Conservation (phyloP, 2,113 vertebrate species). For the Rhizomys pruinosus region DNA sequence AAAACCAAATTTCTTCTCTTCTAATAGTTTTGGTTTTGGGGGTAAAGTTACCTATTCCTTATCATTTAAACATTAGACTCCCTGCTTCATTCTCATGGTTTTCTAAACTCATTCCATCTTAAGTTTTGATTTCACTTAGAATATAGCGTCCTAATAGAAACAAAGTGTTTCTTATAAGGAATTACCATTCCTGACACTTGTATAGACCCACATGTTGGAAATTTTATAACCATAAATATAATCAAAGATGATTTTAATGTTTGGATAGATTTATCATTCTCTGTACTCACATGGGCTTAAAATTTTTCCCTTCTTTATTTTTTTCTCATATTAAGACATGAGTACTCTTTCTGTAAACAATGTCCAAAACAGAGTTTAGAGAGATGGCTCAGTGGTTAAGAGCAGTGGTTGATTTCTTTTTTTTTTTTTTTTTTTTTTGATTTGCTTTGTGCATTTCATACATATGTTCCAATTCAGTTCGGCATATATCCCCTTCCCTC, state of each 20-base stretch:
- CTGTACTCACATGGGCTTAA: neutral
- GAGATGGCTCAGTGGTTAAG: no score
- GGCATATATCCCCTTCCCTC: no score
- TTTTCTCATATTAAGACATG: neutral
- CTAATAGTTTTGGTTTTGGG: neutral
- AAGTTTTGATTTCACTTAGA: neutral
- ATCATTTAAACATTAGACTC: neutral
- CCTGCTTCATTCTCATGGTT: neutral
- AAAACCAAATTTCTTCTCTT: neutral
- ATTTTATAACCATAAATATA: neutral
- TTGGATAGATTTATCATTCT: neutral
- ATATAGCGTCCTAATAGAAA: neutral
- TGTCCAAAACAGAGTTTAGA: no score
- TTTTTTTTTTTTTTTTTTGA: no score
- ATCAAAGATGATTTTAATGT: neutral
- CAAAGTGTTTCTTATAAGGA: neutral
- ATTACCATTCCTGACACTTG: neutral
- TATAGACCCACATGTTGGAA: neutral
- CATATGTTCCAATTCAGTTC: no score
- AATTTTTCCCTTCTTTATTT: neutral
- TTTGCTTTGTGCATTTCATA: no score
- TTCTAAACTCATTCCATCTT: neutral
- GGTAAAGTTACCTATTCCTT: neutral
- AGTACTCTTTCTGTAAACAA: no score
- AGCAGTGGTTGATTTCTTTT: no score